Evolutionary conservation across 1,140 invertebrate species (phyloP), one percentile per base, ranked within the genome.

Genomic region (Drosophila santomea): DNA sequence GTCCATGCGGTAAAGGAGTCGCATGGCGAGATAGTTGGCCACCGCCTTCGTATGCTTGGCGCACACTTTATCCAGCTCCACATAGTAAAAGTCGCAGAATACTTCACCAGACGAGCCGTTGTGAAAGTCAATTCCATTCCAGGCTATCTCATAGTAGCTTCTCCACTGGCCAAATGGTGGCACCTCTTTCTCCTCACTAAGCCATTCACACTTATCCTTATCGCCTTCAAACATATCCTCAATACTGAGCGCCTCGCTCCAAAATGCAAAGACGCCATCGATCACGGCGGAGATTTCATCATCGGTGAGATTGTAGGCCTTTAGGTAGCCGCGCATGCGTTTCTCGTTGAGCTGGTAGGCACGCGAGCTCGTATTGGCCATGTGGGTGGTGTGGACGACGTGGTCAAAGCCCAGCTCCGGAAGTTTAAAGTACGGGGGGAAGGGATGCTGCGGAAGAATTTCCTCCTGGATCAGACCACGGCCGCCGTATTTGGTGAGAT

Each of bases 391-490:
- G 10, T 91, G 84, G 3, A 91, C 89, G 48, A 82, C 66, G 35
- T 73, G 78, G 14, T 91, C 90, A n/a, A 80, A 91, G 12, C 90
- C 90, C n/a, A 91, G 56, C 5, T 85, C 80, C 0, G 90, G 90
- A 8, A 89, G 14, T 23, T 83, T 75, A 6, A 91, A 91, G 35
- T 81, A 91, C 0, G 91, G 86, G 4, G 41, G 8, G 23, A 89
- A 91, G 0, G 90, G 90, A 47, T 85, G 76, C 32, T 78, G 61
- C 0, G 80, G 86, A 45, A 74, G 1, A 12, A 82, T 69, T 0
- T 78, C 17, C 3, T 91, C 86, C 25, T 72, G 36, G 10, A 91
- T 85, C 1, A 91, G 52, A 6, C 80, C 76, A 0, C 25, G 3
- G 4, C 20, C 56, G 6, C 83, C 90, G 6, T 75, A 91, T 51